A percentile compares a stretch with the other conserved stretches of the same genome.
phyloP scores from a whole-genome alignment of 64 coral and sea anemone genomes.

The Montipora sp. region DNA sequence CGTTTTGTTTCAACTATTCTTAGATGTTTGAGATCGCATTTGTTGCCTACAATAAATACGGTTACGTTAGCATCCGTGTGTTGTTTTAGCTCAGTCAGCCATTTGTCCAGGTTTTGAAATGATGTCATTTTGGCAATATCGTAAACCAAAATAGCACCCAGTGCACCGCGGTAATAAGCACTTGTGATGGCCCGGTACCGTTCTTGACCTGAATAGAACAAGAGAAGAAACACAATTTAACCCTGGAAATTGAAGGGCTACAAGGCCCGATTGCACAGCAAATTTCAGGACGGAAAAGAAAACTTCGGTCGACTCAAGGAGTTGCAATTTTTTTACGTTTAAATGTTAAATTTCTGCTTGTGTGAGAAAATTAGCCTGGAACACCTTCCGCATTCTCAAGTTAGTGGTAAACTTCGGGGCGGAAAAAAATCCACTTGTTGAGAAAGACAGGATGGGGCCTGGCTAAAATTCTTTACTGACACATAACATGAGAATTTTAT shows the following conservation, averaged over 20 bases:
- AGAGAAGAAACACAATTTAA: not conserved
- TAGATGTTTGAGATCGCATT: constrained; percentile 91
- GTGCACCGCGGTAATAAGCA: constrained; percentile 94
- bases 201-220: constrained; percentile 80
- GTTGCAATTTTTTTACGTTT: too few relatives aligned
- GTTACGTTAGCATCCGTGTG: constrained; percentile 71
- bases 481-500: too few relatives aligned
- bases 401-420: too few relatives aligned
- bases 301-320: too few relatives aligned
- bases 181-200: constrained; percentile 98
- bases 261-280: not conserved
- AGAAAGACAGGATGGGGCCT: too few relatives aligned
- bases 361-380: too few relatives aligned
- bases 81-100: constrained; percentile 87
- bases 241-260: not conserved
- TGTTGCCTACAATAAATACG: constrained; percentile 91
- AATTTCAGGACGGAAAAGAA: too few relatives aligned
- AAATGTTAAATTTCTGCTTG: too few relatives aligned
- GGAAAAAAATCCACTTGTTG: too few relatives aligned
- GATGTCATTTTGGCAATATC: constrained; percentile 94
- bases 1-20: constrained; percentile 84
- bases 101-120: constrained; percentile 92
- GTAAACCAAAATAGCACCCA: constrained; percentile 94
- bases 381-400: too few relatives aligned
- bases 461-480: too few relatives aligned